Conservation (phyloP, 2,888 invertebrate genomes). For the Cancer borealis region DNA sequence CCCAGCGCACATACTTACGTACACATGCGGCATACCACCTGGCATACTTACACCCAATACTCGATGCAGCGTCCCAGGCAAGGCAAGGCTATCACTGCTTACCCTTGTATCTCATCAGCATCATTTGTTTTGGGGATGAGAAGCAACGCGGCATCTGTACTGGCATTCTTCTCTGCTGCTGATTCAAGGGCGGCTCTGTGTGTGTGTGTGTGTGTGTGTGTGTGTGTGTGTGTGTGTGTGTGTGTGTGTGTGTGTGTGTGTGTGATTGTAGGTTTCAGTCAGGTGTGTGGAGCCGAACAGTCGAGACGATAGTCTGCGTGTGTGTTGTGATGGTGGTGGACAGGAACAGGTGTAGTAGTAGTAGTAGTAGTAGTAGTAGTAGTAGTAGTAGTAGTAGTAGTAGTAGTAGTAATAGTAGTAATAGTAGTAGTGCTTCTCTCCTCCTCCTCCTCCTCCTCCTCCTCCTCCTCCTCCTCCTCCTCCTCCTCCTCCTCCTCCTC, state of each 20-base stretch:
- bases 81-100: too few relatives aligned
- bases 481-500: background rate
- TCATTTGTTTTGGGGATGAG: background rate
- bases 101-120: too few relatives aligned
- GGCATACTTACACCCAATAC: background rate
- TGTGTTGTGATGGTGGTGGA: background rate
- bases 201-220: slow-evolving; percentile 21
- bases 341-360: background rate
- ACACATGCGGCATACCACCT: background rate
- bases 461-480: background rate
- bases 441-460: background rate
- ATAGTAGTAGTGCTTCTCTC: background rate
- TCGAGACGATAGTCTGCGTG: background rate
- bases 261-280: slow-evolving; percentile 15
- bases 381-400: slow-evolving; percentile 43
- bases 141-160: background rate
- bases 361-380: slow-evolving; percentile 50
- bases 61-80: too few relatives aligned
- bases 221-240: slow-evolving; percentile 51
- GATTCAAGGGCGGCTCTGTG: background rate
- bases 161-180: slow-evolving; percentile 12
- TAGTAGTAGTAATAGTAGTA: background rate
- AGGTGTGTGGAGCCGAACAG: background rate
- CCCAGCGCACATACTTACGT: background rate
- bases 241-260: slow-evolving; percentile 53